Evolutionary conservation across 1,140 invertebrate species (phyloP).

Genomic region (Tetragonula clypearis): DNA sequence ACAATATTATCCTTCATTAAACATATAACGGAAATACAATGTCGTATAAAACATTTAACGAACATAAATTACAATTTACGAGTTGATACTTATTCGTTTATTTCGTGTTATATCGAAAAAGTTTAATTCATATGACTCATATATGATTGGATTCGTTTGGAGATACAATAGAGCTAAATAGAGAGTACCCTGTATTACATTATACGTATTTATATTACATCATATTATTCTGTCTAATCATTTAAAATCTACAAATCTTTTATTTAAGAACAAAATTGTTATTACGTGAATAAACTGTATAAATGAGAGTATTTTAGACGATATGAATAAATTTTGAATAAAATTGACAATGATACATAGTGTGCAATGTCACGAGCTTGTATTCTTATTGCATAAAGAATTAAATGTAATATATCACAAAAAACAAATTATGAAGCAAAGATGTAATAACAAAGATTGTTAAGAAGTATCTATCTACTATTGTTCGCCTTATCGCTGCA

Average conservation of each 20-base stretch:
- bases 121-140: conserved; percentile 8
- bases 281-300: not conserved
- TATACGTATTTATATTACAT: not conserved
- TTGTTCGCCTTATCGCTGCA: conserved; percentile 6
- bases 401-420: not conserved
- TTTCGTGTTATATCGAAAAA: not conserved
- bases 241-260: not conserved
- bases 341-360: not conserved
- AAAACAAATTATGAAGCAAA: not conserved
- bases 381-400: not conserved
- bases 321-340: not conserved
- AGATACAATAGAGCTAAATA: conserved; percentile 6
- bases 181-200: not conserved
- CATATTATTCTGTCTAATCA: not conserved
- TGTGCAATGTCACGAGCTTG: not conserved
- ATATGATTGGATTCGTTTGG: conserved; percentile 22
- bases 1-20: not conserved
- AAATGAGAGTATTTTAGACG: not conserved
- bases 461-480: not conserved
- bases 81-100: not conserved
- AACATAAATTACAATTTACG: not conserved
- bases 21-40: not conserved
- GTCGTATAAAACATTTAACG: not conserved
- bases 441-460: not conserved
- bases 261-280: not conserved